These are phyloP conservation scores for Macrosiphum euphorbiae DNA, from an alignment of 2,888 invertebrate genomes.

Conservation along the genomic window DNA sequence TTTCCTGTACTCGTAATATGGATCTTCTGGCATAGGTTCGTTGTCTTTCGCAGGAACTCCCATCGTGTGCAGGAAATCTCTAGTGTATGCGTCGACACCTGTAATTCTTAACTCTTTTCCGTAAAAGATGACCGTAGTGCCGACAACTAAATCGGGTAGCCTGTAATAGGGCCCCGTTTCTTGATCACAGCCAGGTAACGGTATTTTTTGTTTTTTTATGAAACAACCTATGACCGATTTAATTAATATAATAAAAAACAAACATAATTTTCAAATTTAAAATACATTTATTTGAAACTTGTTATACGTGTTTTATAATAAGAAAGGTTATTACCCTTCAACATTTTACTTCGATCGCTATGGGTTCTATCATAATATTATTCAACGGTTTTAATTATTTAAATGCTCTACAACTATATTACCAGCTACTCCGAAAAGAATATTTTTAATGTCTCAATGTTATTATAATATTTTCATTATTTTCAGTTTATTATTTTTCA, in stretches of 20 bases:
- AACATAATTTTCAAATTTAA: background rate
- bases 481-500: background rate
- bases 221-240: conserved; percentile 39
- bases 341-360: background rate
- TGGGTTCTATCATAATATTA: background rate
- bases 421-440: too few species aligned
- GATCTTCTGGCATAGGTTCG: conserved; percentile 73
- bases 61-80: conserved; percentile 85
- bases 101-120: conserved; percentile 86
- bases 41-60: conserved; percentile 87
- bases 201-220: conserved; percentile 52
- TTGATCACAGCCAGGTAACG: conserved; percentile 50
- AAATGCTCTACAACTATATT: background rate
- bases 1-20: conserved; percentile 67
- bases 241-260: background rate
- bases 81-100: conserved; percentile 88
- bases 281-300: background rate
- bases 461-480: background rate
- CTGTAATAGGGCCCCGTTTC: conserved; percentile 84
- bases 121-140: conserved; percentile 83
- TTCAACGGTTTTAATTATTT: background rate
- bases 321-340: background rate
- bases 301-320: conserved; percentile 10
- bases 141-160: conserved; percentile 88
- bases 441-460: background rate